Base-by-base conservation (phyloP, 2,797 vertebrate species). In the Platalea minor region DNA sequence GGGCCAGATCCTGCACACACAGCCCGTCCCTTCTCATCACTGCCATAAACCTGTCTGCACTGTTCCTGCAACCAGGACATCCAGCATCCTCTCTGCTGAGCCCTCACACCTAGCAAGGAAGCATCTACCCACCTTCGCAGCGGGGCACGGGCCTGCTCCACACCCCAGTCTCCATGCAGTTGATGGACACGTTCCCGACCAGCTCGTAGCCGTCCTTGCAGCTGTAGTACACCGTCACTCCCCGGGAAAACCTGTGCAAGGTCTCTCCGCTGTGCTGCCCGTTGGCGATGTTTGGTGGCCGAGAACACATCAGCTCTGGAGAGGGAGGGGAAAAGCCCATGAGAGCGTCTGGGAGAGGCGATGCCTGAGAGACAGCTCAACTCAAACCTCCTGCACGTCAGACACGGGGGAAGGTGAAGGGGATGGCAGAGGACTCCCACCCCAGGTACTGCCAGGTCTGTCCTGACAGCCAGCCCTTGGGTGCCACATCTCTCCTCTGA, bases 141-240 rank as follows among this genome's bases (percentile, higher is more conserved):
- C 41, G 89, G 19, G 96, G 96, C 74, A 73, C 54, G 61, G 83
- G 18, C 7, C 28, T 41, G 43, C 81, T 97, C 97, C 95, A 97
- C 3, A 9, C 29, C 48, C 95, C 96, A 0, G 16, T 18, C 43
- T 70, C 77, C 0, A 6, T 60, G 75, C 96, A 95, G 57, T 23
- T 41, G 54, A 95, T n/a, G 73, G 83, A 54, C 19, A 13, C 8
- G 10, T 91, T 77, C 56, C 97, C 95, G 0, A 57, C 7, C 25
- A 95, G 76, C 14, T 26, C 7, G 2, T 93, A 97, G 83, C 96
- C 95, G 2, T 96, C 60, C 48, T 45, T 78, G 92, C 97, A 97
- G 83, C 81, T 56, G 54, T 97, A 97, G 79, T 39, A 64, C 53
- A 97, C 88, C 2, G 26, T 24, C 31, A n/a, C 16, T 46, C 95